phyloP scores from a whole-genome alignment of 2,888 invertebrate genomes.

The Ectemnius continuus region DNA sequence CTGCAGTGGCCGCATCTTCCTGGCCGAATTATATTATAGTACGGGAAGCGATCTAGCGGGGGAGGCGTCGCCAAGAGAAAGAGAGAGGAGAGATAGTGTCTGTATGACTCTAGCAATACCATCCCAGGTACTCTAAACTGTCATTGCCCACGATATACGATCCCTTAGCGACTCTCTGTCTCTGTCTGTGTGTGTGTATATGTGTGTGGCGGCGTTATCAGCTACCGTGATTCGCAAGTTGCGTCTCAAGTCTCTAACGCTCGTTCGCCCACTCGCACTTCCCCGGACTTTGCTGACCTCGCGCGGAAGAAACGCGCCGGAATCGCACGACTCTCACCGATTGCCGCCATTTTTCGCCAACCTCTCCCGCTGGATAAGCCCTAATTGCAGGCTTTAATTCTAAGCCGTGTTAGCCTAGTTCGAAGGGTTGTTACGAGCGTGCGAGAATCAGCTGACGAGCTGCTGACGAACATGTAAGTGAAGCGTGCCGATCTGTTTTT shows the following conservation, averaged over 20 bases:
- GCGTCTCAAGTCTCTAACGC: neutral
- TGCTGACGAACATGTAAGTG: too few relatives aligned
- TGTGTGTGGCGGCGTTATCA: neutral
- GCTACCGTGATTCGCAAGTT: neutral
- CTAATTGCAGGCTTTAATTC: too few relatives aligned
- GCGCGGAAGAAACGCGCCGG: too few relatives aligned
- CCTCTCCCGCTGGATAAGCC: too few relatives aligned
- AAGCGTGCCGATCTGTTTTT: too few relatives aligned
- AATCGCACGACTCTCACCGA: too few relatives aligned
- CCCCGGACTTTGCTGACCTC: too few relatives aligned
- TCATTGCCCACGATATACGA: slow-evolving; percentile 42
- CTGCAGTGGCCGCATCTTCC: slow-evolving; percentile 51
- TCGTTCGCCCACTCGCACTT: neutral
- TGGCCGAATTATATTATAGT: slow-evolving; percentile 54
- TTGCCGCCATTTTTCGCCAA: too few relatives aligned
- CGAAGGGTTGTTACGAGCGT: too few relatives aligned
- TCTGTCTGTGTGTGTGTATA: neutral
- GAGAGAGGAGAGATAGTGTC: neutral
- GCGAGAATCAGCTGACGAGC: too few relatives aligned
- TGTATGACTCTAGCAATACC: neutral
- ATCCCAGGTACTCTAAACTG: slow-evolving; percentile 36
- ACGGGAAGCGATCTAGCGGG: slow-evolving; percentile 38
- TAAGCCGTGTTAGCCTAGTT: too few relatives aligned
- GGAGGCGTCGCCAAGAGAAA: slow-evolving; percentile 28
- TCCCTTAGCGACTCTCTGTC: slow-evolving; percentile 27